A percentile compares a stretch with the other conserved stretches of the same genome.
These are phyloP conservation scores for Pseudonaja textilis DNA, from an alignment of 2,113 vertebrate genomes.

Conservation along the genomic window DNA sequence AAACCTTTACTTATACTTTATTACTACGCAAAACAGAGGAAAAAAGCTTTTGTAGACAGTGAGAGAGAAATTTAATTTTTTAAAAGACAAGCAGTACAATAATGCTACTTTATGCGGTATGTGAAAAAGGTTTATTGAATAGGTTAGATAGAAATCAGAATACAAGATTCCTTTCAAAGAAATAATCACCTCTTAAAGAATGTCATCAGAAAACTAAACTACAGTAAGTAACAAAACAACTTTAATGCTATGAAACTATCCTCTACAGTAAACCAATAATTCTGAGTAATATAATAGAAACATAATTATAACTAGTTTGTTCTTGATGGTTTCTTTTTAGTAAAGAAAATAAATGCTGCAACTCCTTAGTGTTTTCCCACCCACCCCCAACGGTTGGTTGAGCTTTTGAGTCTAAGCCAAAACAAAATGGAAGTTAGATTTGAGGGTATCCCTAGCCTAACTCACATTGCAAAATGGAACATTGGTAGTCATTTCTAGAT, in stretches of 20 bases:
- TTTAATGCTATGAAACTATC: background rate
- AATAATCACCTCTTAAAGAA: slow-evolving; percentile 5
- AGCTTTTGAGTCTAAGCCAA: background rate
- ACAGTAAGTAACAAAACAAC: background rate
- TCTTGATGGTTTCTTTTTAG: background rate
- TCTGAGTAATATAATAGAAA: background rate
- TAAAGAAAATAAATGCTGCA: background rate
- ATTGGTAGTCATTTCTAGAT: background rate
- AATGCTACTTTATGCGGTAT: slow-evolving; percentile 50
- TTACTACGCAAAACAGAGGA: slow-evolving; percentile 59
- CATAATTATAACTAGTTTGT: background rate
- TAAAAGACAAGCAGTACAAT: slow-evolving; percentile 29
- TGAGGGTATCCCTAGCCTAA: background rate
- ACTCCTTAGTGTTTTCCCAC: background rate
- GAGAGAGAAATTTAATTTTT: slow-evolving; percentile 4
- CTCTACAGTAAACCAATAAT: background rate
- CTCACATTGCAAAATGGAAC: background rate
- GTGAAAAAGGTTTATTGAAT: slow-evolving; percentile 34
- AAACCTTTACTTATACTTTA: slow-evolving; percentile 55
- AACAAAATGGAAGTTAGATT: background rate
- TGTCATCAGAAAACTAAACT: background rate
- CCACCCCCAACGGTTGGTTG: background rate
- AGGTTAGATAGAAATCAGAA: background rate
- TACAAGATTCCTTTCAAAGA: background rate
- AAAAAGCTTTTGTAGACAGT: slow-evolving; percentile 35